These are phyloP conservation scores for Pelosia muscerda DNA, from an alignment of 2,888 invertebrate genomes.

Conservation along the genomic window DNA sequence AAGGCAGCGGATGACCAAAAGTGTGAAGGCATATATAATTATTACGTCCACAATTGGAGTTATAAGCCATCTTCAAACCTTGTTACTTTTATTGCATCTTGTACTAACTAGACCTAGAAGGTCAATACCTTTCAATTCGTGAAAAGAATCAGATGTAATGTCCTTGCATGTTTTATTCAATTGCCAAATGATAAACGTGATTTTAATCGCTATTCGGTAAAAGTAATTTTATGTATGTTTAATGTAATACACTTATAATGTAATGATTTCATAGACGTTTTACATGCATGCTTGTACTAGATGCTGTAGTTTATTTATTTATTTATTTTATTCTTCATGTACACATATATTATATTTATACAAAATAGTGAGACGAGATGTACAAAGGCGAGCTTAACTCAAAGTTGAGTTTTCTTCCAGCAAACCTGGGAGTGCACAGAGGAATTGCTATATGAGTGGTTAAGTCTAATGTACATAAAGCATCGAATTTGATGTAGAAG, in stretches of 20 bases:
- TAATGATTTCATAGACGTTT: not conserved
- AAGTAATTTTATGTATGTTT: not conserved
- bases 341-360: too few species aligned
- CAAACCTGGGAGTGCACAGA: too few species aligned
- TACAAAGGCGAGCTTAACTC: too few species aligned
- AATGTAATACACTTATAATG: not conserved
- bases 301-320: too few species aligned
- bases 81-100: slow-evolving; percentile 18
- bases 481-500: too few species aligned
- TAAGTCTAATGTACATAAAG: too few species aligned
- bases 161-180: slow-evolving; percentile 18
- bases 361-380: too few species aligned
- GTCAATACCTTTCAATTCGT: slow-evolving; percentile 29
- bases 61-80: slow-evolving; percentile 17
- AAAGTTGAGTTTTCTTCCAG: too few species aligned
- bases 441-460: too few species aligned
- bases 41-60: slow-evolving; percentile 16
- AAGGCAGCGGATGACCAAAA: not conserved
- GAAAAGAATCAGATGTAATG: slow-evolving; percentile 22
- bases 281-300: too few species aligned
- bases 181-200: not conserved
- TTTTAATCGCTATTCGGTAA: not conserved
- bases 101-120: slow-evolving; percentile 21
- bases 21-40: not conserved
- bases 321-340: too few species aligned